Evolutionary conservation across 2,888 invertebrate species (phyloP).

Genomic region (Ormyrus labotus): DNA sequence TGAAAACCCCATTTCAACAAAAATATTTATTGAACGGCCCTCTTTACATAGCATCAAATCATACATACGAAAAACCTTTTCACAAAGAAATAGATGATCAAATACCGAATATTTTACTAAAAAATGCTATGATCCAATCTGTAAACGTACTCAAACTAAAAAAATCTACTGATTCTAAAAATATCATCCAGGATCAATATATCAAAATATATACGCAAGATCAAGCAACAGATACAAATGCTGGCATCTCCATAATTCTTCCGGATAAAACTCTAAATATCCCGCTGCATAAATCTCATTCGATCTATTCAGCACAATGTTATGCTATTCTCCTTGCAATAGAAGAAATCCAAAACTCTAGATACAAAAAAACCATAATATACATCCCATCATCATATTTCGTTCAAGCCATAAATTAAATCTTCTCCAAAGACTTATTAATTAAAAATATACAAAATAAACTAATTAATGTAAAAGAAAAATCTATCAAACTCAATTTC

Average conservation of each 20-base stretch:
- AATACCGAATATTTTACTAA: not conserved
- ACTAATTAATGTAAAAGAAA: not conserved
- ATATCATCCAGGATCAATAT: not conserved
- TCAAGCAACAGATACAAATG: not conserved
- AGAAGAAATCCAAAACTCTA: not conserved
- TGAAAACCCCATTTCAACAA: not conserved
- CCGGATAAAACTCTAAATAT: not conserved
- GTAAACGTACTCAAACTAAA: not conserved
- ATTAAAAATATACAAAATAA: not conserved
- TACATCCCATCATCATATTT: not conserved
- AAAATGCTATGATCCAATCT: not conserved
- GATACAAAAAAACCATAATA: not conserved
- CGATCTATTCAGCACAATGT: not conserved
- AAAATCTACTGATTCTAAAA: not conserved
- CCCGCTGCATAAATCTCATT: not conserved
- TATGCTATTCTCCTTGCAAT: not conserved
- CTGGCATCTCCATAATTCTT: not conserved
- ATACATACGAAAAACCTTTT: not conserved
- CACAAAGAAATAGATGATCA: not conserved
- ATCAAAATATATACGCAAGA: not conserved
- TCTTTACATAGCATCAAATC: not conserved
- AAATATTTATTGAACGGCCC: not conserved
- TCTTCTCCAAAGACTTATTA: not conserved
- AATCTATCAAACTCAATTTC: not conserved
- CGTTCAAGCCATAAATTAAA: not conserved